Evolutionary conservation across 2,113 vertebrate species (phyloP).

Genomic region (Globicephala melas): DNA sequence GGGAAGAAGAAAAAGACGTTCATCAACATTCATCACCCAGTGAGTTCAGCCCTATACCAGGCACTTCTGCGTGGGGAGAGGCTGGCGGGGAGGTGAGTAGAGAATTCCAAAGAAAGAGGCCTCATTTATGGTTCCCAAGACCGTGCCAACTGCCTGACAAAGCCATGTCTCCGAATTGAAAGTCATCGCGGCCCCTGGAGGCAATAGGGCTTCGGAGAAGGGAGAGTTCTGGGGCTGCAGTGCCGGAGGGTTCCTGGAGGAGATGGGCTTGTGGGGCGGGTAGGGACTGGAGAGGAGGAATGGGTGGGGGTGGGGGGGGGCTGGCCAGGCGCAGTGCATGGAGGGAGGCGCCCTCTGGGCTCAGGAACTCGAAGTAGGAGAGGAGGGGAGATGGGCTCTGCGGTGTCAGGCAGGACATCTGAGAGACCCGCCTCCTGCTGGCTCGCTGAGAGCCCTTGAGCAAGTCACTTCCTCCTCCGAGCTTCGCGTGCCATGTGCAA

Average conservation of each 20-base stretch:
- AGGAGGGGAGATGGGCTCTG: not conserved
- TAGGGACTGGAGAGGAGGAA: not conserved
- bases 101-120: not conserved
- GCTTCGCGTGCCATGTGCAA: not conserved
- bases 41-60: not conserved
- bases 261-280: not conserved
- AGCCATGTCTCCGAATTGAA: not conserved
- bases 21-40: not conserved
- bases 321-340: not conserved
- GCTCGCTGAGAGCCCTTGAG: not conserved
- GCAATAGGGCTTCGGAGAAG: not conserved
- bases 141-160: not conserved
- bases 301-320: rapidly evolving
- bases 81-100: not conserved
- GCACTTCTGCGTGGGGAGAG: not conserved
- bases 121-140: not conserved
- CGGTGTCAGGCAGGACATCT: not conserved
- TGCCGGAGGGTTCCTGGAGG: not conserved
- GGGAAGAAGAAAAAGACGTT: not conserved
- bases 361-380: not conserved
- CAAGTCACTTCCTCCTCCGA: not conserved
- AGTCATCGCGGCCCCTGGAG: not conserved
- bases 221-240: not conserved
- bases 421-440: not conserved
- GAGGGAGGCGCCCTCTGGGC: not conserved